phyloP scores from a whole-genome alignment of 2,113 vertebrate genomes.

The Zonotrichia leucophrys region DNA sequence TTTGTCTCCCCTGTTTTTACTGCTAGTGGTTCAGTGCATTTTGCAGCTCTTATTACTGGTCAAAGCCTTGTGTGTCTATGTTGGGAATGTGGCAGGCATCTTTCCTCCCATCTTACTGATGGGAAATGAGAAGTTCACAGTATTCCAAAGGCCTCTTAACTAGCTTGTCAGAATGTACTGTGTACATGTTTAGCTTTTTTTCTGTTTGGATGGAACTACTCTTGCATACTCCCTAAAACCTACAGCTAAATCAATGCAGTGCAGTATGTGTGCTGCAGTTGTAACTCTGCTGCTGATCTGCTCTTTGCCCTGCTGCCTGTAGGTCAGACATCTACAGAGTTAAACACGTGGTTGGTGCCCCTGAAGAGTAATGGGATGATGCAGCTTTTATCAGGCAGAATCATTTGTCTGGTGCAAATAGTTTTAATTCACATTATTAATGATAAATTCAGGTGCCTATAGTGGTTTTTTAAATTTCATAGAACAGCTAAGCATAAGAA shows the following conservation, averaged over 20 bases:
- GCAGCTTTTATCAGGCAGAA: background rate
- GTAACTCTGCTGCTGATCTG: background rate
- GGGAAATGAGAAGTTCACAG: background rate
- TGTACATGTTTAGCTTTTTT: background rate
- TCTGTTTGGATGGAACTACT: background rate
- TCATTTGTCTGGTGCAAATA: background rate
- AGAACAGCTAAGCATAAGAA: background rate
- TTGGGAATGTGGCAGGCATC: background rate
- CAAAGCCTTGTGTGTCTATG: background rate
- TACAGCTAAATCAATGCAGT: background rate
- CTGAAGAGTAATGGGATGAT: background rate
- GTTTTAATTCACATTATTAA: background rate
- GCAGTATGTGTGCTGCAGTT: background rate
- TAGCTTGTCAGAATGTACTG: background rate
- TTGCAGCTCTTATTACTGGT: background rate
- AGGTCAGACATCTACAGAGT: background rate
- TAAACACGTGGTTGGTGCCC: background rate
- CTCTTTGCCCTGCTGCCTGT: rapidly evolving
- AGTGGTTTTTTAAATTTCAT: background rate
- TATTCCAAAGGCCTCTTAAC: background rate
- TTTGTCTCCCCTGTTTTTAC: background rate
- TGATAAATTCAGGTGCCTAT: background rate
- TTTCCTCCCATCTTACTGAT: background rate
- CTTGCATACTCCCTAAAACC: background rate
- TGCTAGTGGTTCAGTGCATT: background rate